Conservation (phyloP, 2,888 invertebrate species). For the Megamerina dolium region DNA sequence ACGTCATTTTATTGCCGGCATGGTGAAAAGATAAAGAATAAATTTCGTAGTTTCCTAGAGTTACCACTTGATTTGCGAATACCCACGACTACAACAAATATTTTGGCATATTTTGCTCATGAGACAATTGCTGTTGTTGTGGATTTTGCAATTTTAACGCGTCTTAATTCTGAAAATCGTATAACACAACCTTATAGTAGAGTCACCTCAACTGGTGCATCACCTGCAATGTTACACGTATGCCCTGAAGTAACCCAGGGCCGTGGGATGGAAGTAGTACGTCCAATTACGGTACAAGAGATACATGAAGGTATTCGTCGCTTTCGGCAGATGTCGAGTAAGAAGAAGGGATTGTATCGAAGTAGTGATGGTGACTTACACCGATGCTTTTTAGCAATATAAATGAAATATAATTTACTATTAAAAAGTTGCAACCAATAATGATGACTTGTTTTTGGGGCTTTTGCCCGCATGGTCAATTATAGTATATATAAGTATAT, state of each 20-base stretch:
- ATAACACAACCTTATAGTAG: conserved; percentile 65
- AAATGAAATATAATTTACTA: conserved; percentile 15
- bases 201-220: conserved; percentile 49
- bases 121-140: conserved; percentile 86
- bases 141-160: conserved; percentile 74
- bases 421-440: too few species aligned
- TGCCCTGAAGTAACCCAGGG: conserved; percentile 51
- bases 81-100: conserved; percentile 62
- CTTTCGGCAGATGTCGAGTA: conserved; percentile 47
- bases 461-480: too few species aligned
- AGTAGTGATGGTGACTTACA: conserved; percentile 42
- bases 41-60: conserved; percentile 60
- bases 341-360: conserved; percentile 41
- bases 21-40: conserved; percentile 53
- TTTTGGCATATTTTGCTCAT: conserved; percentile 79
- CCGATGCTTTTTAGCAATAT: conserved; percentile 42
- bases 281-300: conserved; percentile 71
- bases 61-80: conserved; percentile 59
- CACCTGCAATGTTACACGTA: conserved; percentile 46
- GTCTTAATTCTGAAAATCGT: conserved; percentile 67
- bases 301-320: conserved; percentile 77
- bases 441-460: too few species aligned
- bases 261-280: conserved; percentile 60
- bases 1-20: conserved; percentile 62
- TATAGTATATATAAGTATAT: too few species aligned